Base-by-base conservation (phyloP, 2,113 vertebrate species). In the Epinephelus lanceolatus region DNA sequence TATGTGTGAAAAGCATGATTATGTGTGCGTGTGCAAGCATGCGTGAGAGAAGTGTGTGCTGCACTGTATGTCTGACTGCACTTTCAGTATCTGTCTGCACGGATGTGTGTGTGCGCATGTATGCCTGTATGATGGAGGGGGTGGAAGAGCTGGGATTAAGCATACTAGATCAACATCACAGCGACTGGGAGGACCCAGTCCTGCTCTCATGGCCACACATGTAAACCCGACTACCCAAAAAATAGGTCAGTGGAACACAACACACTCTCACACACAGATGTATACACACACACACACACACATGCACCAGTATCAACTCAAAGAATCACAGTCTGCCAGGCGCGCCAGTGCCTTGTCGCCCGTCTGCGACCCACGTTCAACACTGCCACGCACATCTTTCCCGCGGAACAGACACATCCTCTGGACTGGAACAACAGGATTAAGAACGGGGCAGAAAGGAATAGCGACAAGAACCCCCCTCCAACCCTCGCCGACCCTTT, bases 161-260 rank as follows among this genome's bases (percentile, higher is more conserved):
- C 93, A 86, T 73, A 71, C 87, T 77, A 93, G 92, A 95, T 94
- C 88, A 91, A 90, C 92, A 94, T 94, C 89, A 91, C 75, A 83
- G 86, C 51, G 81, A 91, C 86, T 88, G 88, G 88, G 91, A 93
- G 71, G 89, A 90, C 90, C 91, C 87, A 85, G 85, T 89, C 87
- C 89, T 87, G 89, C 92, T 92, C 92, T 92, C 90, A 85, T 84
- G 92, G 88, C 83, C 89, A 86, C 89, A 88, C 91, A 91, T 92
- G 92, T 92, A 89, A 86, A 93, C 89, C 81, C 85, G 69, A 87
- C 80, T 74, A 87, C 76, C 81, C 89, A 79, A 92, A 94, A 95
- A 95, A 96, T 94, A 93, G 96, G 96, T 96, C 96, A 96, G 94
- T 96, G 91, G 96, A 95, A 88, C 95, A 95, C 89, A 95, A 93